A percentile compares a stretch with the other conserved stretches of the same genome.
phyloP scores from a whole-genome alignment of 2,113 vertebrate genomes.

The Pardalotus punctatus region DNA sequence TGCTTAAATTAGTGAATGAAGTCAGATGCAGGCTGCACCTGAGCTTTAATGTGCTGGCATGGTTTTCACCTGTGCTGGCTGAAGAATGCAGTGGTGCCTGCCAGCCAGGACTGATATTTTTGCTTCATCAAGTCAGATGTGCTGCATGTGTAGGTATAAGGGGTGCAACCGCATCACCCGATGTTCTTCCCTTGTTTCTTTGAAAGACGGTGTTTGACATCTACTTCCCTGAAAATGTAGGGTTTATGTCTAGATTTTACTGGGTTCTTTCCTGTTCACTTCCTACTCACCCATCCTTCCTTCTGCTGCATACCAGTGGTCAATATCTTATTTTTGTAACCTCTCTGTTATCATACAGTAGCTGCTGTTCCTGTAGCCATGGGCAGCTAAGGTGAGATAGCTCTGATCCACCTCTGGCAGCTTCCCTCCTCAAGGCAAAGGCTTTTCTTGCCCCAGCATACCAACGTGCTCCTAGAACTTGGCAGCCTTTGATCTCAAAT shows the following conservation, averaged over 20 bases:
- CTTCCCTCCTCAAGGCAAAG: not conserved
- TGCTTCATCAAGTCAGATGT: not conserved
- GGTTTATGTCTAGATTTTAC: not conserved
- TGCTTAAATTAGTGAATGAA: not conserved
- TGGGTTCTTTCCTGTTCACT: not conserved
- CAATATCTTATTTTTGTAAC: not conserved
- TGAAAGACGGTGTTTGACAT: not conserved
- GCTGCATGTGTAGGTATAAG: not conserved
- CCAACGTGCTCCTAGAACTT: not conserved
- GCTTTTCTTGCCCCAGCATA: not conserved
- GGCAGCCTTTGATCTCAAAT: conserved; percentile 1
- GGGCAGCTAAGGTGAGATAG: not conserved
- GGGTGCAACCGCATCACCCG: not conserved
- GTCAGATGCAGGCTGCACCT: not conserved
- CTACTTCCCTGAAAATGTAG: not conserved
- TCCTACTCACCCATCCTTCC: not conserved
- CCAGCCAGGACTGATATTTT: not conserved
- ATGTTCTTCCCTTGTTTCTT: not conserved
- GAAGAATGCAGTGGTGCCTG: not conserved
- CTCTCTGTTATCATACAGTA: not conserved
- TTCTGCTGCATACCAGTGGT: not conserved
- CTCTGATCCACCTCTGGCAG: not conserved
- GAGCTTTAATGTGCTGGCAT: not conserved
- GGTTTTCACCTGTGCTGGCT: not conserved
- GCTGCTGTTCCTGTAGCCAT: not conserved